Conservation (phyloP, 1,140 invertebrate genomes). For the Asobara japonica region DNA sequence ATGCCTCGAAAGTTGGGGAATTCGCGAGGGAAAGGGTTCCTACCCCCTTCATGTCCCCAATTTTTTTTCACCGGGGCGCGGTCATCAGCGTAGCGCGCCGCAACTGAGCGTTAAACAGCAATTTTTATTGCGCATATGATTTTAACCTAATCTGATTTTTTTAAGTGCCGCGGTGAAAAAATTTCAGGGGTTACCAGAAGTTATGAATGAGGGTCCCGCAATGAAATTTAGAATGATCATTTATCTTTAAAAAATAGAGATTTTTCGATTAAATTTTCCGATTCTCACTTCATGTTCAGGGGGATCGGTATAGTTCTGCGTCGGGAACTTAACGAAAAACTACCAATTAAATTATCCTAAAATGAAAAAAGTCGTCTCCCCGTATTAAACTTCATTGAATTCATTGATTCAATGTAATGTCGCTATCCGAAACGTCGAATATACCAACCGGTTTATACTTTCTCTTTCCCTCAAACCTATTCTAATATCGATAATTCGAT, state of each 20-base stretch:
- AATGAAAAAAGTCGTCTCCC: background rate
- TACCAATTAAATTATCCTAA: background rate
- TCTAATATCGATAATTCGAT: conserved; percentile 3
- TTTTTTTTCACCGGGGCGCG: conserved; percentile 2
- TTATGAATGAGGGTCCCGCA: no score
- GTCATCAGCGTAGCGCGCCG: background rate
- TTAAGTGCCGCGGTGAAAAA: no score
- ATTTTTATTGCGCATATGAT: background rate
- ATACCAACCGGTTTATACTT: background rate
- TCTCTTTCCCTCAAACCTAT: background rate
- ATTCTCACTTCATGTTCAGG: no score
- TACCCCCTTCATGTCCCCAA: background rate
- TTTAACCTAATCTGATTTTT: no score
- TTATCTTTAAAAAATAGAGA: no score
- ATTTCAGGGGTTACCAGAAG: no score
- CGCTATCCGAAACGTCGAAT: background rate
- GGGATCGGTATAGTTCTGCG: no score
- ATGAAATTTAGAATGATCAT: no score
- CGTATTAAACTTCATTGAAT: background rate
- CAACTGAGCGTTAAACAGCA: background rate
- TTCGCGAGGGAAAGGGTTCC: conserved; percentile 4
- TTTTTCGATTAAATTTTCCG: no score
- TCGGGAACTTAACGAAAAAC: background rate
- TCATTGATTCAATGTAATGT: no score
- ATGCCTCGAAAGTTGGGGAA: conserved; percentile 40